Evolutionary conservation across 2,888 invertebrate species (phyloP).

Genomic region (Stratiomys singularior): DNA sequence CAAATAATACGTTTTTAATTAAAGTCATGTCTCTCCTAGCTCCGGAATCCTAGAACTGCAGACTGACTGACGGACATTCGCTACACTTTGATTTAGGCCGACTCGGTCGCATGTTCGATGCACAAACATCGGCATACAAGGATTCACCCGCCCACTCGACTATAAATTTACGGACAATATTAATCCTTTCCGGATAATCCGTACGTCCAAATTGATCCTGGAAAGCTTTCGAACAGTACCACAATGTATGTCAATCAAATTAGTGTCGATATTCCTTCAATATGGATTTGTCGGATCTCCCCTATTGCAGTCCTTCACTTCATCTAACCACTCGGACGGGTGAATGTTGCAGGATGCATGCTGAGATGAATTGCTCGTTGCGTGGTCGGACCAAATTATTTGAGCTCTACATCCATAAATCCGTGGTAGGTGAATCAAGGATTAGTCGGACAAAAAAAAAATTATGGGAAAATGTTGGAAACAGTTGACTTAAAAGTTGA

Average conservation of each 20-base stretch:
- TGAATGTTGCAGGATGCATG: not conserved
- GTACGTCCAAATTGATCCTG: conserved; percentile 43
- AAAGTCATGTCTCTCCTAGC: conserved; percentile 32
- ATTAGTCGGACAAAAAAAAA: not conserved
- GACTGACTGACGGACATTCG: too few relatives aligned
- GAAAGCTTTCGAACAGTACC: conserved; percentile 38
- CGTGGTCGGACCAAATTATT: not conserved
- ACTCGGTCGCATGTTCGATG: not conserved
- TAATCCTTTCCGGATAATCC: conserved; percentile 45
- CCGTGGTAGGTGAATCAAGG: not conserved
- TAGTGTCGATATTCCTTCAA: conserved; percentile 43
- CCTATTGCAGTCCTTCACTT: conserved; percentile 26
- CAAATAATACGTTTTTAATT: conserved; percentile 41
- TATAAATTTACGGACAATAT: conserved; percentile 9
- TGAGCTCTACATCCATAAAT: not conserved
- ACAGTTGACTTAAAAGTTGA: not conserved
- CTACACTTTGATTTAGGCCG: not conserved
- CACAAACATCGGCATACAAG: too few relatives aligned
- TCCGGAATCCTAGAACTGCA: too few relatives aligned
- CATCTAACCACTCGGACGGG: not conserved
- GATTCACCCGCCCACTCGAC: too few relatives aligned
- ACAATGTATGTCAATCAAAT: conserved; percentile 46
- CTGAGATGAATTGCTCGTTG: not conserved
- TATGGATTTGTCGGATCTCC: conserved; percentile 32
- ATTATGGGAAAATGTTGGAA: not conserved